Conservation (phyloP, 2,888 invertebrate genomes). For the Andrena marginata region DNA sequence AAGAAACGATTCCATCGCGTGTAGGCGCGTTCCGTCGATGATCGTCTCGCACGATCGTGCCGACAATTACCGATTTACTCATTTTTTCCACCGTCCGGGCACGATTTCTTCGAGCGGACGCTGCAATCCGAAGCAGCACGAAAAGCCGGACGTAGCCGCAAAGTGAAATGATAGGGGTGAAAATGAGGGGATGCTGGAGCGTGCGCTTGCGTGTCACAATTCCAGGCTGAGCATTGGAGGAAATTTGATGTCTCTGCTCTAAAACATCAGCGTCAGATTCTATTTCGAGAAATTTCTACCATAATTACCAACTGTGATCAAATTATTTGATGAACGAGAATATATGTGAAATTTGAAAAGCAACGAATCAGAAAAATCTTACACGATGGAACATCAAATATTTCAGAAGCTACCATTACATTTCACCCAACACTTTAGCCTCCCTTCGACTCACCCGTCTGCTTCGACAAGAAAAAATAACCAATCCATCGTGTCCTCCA, state of each 20-base stretch:
- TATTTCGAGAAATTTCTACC: background rate
- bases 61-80: conserved; percentile 68
- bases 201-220: conserved; percentile 22
- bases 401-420: no score
- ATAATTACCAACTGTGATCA: no score
- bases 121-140: conserved; percentile 25
- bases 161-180: conserved; percentile 59
- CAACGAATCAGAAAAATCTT: no score
- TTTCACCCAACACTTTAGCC: no score
- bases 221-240: background rate
- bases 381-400: no score
- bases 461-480: background rate
- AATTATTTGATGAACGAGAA: no score
- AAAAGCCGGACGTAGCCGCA: conserved; percentile 22
- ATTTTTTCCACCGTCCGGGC: conserved; percentile 56
- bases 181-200: conserved; percentile 50
- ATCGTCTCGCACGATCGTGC: conserved; percentile 67
- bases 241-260: background rate
- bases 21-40: conserved; percentile 44
- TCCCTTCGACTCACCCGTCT: background rate
- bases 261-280: background rate
- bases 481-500: background rate
- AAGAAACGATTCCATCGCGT: conserved; percentile 24
- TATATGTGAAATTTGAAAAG: no score
- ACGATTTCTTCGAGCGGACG: conserved; percentile 40